Percentiles rank a stretch among this genome's conserved stretches.
phyloP scores from a whole-genome alignment of 2,113 vertebrate genomes.

The Poeciliopsis retropinna region DNA sequence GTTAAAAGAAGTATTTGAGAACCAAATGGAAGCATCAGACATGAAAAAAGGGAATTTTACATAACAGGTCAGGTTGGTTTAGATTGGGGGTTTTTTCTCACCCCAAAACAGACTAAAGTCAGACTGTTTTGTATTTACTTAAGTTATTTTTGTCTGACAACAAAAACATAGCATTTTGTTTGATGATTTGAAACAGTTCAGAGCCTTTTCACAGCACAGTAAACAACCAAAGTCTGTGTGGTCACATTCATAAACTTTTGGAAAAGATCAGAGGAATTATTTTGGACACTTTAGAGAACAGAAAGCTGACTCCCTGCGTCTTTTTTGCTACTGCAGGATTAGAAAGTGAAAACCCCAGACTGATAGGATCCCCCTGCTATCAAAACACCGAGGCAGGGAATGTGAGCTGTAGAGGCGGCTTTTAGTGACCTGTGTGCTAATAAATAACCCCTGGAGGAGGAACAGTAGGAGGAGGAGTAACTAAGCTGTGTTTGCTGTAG shows the following conservation, averaged over 20 bases:
- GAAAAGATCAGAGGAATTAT: neutral
- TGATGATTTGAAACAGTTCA: neutral
- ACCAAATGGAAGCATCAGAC: too few species aligned
- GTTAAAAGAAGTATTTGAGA: too few species aligned
- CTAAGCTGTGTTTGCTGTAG: neutral
- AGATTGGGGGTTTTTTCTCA: too few species aligned
- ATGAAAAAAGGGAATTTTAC: too few species aligned
- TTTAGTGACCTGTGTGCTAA: conserved; percentile 44
- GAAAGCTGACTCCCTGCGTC: neutral
- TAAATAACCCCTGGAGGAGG: conserved; percentile 51
- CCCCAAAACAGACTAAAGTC: too few species aligned
- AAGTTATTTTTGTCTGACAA: neutral
- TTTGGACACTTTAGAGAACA: neutral
- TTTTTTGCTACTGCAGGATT: neutral
- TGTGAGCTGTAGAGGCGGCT: conserved; percentile 20
- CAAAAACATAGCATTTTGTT: neutral
- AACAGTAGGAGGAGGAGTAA: conserved; percentile 5
- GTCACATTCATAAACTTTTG: neutral
- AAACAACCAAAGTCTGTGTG: neutral
- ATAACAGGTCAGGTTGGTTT: too few species aligned
- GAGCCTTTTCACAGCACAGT: neutral
- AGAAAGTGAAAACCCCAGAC: neutral
- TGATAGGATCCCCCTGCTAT: conserved; percentile 17
- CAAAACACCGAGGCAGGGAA: conserved; percentile 47
- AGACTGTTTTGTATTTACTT: too few species aligned